Percentiles rank a stretch among this genome's conserved stretches.
Conservation (phyloP, 1,140 invertebrate genomes). For the Apis dorsata region DNA sequence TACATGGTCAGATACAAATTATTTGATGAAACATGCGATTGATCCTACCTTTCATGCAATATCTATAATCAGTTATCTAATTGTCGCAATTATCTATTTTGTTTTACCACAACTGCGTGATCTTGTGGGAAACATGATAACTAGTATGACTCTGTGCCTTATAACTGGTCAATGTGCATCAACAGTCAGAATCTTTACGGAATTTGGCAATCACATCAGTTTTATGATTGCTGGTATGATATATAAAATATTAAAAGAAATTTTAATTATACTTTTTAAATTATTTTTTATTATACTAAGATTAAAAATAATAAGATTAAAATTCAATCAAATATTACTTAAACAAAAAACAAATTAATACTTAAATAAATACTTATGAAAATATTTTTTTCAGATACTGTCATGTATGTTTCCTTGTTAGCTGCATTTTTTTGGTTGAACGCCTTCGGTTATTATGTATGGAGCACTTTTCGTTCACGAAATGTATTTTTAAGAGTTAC, state of each 20-base stretch:
- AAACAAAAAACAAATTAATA: too few species aligned
- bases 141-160: slow-evolving; percentile 88
- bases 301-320: too few species aligned
- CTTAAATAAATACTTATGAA: too few species aligned
- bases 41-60: slow-evolving; percentile 88
- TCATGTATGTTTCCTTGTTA: slow-evolving; percentile 86
- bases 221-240: slow-evolving; percentile 86
- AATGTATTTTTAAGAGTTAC: slow-evolving; percentile 91
- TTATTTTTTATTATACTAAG: too few species aligned
- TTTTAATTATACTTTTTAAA: neutral
- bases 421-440: slow-evolving; percentile 92
- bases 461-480: slow-evolving; percentile 91
- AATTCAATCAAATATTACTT: too few species aligned
- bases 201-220: slow-evolving; percentile 88
- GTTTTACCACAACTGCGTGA: slow-evolving; percentile 90
- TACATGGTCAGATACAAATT: slow-evolving; percentile 86
- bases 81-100: slow-evolving; percentile 90
- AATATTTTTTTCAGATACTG: slow-evolving; percentile 83
- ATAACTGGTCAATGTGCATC: slow-evolving; percentile 88
- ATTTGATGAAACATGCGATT: slow-evolving; percentile 86
- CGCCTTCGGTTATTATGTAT: slow-evolving; percentile 91
- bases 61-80: slow-evolving; percentile 85
- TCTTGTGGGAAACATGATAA: slow-evolving; percentile 90
- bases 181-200: slow-evolving; percentile 88
- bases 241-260: neutral